phyloP scores from a whole-genome alignment of 2,797 vertebrate species.

The Atherinosoma microstoma region DNA sequence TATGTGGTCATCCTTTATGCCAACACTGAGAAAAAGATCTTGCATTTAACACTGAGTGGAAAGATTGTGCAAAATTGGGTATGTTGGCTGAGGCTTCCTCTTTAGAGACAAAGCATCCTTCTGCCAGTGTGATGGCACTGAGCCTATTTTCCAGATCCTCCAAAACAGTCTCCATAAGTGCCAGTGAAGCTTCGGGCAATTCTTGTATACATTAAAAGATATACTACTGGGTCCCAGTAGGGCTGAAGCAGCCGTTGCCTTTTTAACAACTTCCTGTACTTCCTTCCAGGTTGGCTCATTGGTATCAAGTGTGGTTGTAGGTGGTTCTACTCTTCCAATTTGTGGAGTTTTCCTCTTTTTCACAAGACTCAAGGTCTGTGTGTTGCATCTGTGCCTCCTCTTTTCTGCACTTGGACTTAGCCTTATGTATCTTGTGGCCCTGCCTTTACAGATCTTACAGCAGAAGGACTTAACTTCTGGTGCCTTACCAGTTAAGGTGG shows the following conservation, averaged over 20 bases:
- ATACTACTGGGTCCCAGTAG: not conserved
- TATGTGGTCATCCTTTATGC: not conserved
- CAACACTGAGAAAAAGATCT: not conserved
- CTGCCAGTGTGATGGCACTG: not conserved
- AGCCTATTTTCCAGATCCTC: not conserved
- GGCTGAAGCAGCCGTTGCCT: not conserved
- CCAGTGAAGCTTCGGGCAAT: not conserved
- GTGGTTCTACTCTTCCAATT: too few species aligned
- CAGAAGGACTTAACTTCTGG: too few species aligned
- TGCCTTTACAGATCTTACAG: too few species aligned
- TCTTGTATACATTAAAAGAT: not conserved
- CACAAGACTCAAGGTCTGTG: too few species aligned
- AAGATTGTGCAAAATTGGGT: not conserved
- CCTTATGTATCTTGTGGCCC: too few species aligned
- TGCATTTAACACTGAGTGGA: not conserved
- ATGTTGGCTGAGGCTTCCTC: not conserved
- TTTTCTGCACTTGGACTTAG: too few species aligned
- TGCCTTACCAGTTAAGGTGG: too few species aligned
- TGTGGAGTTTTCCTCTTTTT: too few species aligned
- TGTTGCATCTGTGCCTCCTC: too few species aligned
- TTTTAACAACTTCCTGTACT: not conserved
- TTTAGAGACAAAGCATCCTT: not conserved
- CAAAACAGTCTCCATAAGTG: not conserved
- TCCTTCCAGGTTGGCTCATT: too few species aligned
- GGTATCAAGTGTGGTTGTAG: too few species aligned